Evolutionary conservation across 2,113 vertebrate genomes (phyloP).

Genomic region (Catharus fuscescens): DNA sequence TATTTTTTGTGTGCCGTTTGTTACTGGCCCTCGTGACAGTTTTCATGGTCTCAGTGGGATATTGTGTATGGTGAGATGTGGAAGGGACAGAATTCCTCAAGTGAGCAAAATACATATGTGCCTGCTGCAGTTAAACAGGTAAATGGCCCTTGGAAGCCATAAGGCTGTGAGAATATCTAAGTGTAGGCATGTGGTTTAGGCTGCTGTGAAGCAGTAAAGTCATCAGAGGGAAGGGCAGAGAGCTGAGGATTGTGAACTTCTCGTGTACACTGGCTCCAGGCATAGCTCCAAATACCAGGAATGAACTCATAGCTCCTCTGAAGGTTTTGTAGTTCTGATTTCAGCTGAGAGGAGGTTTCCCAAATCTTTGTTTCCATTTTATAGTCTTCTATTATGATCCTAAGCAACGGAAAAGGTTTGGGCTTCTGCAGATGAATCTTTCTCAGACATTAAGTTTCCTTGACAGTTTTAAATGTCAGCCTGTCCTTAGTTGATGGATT

Average conservation of each 20-base stretch:
- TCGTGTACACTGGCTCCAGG: not conserved
- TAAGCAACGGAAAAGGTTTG: not conserved
- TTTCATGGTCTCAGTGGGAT: fast-evolving
- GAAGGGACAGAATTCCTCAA: not conserved
- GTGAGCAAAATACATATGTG: not conserved
- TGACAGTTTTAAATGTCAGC: conserved; percentile 47
- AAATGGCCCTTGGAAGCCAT: not conserved
- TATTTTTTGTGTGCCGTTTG: not conserved
- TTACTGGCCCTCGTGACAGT: not conserved
- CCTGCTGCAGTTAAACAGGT: not conserved
- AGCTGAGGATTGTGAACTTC: not conserved
- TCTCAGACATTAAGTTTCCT: not conserved
- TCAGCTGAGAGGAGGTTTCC: not conserved
- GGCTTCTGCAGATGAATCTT: conserved; percentile 11
- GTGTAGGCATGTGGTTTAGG: not conserved
- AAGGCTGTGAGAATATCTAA: not conserved
- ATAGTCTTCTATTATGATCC: not conserved
- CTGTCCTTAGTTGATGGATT: conserved; percentile 37
- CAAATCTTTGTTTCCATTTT: not conserved
- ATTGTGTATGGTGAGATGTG: fast-evolving
- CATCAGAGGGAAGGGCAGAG: not conserved
- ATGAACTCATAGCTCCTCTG: not conserved
- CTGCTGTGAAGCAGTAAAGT: not conserved
- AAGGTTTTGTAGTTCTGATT: not conserved
- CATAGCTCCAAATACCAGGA: not conserved